Evolutionary conservation across 37 sponge, comb jelly and placozoan genomes (phyloP).

Genomic region (Petrosia ficiformis): DNA sequence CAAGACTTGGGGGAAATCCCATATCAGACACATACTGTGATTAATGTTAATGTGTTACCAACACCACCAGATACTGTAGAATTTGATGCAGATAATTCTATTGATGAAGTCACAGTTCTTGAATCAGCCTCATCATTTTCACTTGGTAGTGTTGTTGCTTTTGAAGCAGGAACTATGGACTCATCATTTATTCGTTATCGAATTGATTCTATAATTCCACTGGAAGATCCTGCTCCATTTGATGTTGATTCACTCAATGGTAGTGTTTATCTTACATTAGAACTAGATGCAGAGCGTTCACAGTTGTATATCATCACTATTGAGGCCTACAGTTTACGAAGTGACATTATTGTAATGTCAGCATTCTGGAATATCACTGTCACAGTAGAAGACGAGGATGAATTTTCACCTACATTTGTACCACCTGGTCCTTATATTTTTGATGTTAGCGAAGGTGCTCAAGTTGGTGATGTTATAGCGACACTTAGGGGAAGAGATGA

Average conservation of each 20-base stretch:
- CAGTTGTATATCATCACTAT: constrained; percentile 18
- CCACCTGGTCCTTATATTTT: constrained; percentile 26
- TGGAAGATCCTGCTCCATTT: constrained; percentile 14
- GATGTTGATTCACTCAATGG: constrained; percentile 23
- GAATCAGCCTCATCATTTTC: constrained; percentile 17
- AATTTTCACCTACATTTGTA: constrained; percentile 48
- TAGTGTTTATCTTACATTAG: background rate
- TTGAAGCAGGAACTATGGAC: constrained; percentile 34
- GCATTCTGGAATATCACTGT: constrained; percentile 20
- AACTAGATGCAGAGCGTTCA: constrained; percentile 43
- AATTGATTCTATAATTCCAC: constrained; percentile 21
- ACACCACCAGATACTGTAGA: constrained; percentile 35
- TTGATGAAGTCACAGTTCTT: background rate
- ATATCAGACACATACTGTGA: constrained; percentile 59
- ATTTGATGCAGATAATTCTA: background rate
- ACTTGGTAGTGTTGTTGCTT: constrained; percentile 23
- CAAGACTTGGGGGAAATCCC: constrained; percentile 50
- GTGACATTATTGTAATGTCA: constrained; percentile 30
- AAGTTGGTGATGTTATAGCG: constrained; percentile 1
- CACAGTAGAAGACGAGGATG: constrained; percentile 43
- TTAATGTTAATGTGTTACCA: constrained; percentile 54
- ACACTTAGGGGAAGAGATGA: constrained; percentile 42
- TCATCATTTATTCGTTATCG: constrained; percentile 37
- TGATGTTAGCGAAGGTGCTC: constrained; percentile 38
- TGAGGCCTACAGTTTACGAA: constrained; percentile 49